phyloP scores from a whole-genome alignment of 2,113 vertebrate species.

The Campylorhamphus procurvoides region DNA sequence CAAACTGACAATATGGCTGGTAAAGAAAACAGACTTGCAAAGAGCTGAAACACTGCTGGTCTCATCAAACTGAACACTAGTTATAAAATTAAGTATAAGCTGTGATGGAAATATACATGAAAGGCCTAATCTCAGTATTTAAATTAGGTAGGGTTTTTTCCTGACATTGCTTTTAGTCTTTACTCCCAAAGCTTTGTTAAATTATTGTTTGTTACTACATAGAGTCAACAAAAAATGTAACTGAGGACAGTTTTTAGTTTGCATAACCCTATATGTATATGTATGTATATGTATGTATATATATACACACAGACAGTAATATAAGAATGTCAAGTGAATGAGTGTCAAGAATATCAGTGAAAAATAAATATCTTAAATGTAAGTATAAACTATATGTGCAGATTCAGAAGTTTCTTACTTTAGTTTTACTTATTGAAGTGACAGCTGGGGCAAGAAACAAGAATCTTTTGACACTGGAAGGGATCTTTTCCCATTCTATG shows the following conservation, averaged over 20 bases:
- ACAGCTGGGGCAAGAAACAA: background rate
- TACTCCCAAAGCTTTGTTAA: background rate
- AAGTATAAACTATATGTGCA: background rate
- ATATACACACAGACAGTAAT: background rate
- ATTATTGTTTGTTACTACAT: background rate
- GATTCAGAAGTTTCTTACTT: background rate
- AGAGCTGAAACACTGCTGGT: background rate
- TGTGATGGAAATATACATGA: background rate
- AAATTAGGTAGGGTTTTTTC: background rate
- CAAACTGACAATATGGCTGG: background rate
- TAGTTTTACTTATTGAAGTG: background rate
- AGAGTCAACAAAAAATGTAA: background rate
- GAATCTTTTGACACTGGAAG: background rate
- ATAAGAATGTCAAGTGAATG: background rate
- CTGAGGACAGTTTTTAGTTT: background rate
- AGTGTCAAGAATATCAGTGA: background rate
- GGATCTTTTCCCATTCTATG: background rate
- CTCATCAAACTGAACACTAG: background rate
- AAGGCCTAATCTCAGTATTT: background rate
- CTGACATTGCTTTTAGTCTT: background rate
- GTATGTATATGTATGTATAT: fast-evolving
- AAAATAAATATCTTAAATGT: background rate
- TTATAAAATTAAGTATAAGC: background rate
- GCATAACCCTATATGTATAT: background rate
- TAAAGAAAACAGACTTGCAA: background rate